Base-by-base conservation (phyloP, 2,888 invertebrate species). In the Caenorhabditis uteleia region DNA sequence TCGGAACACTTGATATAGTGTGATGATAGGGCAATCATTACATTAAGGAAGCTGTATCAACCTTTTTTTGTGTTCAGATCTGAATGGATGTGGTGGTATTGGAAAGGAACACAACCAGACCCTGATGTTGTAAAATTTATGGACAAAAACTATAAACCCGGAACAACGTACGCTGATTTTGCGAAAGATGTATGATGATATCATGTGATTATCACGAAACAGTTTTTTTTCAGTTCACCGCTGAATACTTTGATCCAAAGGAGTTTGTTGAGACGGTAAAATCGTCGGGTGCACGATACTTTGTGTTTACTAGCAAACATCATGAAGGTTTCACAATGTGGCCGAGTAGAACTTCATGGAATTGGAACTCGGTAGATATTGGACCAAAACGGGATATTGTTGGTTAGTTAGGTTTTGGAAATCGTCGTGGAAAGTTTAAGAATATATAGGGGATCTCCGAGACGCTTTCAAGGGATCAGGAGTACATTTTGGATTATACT, bases 141-240 rank as follows among this genome's bases (percentile, higher is more conserved):
- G 91, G 84, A 88, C 27, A 86, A 89, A 29, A 91, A 91, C 80
- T 95, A 91, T 84, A 89, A 89, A 51, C 91, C 92, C 2, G 88
- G 87, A 46, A 93, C 92, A 79, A 89, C 90, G 0, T 97, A 97
- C 85, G 92, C 92, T 81, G 92, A 95, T 57, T 95, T 95, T 85
- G 95, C 90, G 0, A 68, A 68, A 46, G 76, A 78, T 44, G 79
- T 79, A 45, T 26, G 7, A 25, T 43, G 20, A 29, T 47, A 44
- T 50, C 16, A 14, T 38, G 10, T 16, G n/a, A 10, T 38, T 46
- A n/a, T 25, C 18, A 36, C 18, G 2, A 25, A 48, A 26, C 8
- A 29, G 8, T 40, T 46, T 34, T 20, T 21, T 68, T 77, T 88
- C 88, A 20, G 81, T 95, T 95, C 78, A 92, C 89, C 1, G 91